These are phyloP conservation scores for Sussaba pulchella DNA, from an alignment of 2,888 invertebrate genomes.

Conservation along the genomic window DNA sequence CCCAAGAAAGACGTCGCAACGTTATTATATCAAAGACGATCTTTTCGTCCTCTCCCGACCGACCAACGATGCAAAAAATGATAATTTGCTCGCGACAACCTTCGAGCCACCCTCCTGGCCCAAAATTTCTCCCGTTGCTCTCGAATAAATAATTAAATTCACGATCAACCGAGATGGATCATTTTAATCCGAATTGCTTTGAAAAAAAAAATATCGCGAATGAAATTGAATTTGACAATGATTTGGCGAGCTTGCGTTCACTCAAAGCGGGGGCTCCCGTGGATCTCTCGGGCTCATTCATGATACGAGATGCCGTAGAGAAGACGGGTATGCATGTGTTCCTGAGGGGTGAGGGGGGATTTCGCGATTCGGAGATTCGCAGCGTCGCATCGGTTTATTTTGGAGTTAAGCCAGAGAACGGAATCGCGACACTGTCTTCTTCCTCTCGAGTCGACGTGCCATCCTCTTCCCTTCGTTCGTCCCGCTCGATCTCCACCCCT, in stretches of 20 bases:
- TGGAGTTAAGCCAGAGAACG: constrained; percentile 77
- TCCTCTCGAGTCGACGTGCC: constrained; percentile 33
- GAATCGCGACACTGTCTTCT: constrained; percentile 77
- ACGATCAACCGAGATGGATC: not conserved
- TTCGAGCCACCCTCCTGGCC: not conserved
- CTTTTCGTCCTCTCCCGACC: constrained; percentile 7
- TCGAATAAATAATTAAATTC: not conserved
- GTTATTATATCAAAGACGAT: constrained; percentile 24
- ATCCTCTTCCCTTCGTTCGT: constrained; percentile 20
- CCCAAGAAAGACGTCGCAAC: too few species aligned
- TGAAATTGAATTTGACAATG: constrained; percentile 2
- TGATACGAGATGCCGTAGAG: constrained; percentile 64
- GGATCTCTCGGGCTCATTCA: constrained; percentile 74
- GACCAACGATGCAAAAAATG: not conserved
- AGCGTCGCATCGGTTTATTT: constrained; percentile 68
- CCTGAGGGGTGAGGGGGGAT: not conserved
- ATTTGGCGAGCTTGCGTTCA: not conserved
- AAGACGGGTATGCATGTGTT: not conserved
- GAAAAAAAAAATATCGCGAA: constrained; percentile 22
- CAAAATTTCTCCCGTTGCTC: not conserved
- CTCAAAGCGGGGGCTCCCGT: not conserved
- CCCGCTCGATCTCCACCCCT: constrained; percentile 33
- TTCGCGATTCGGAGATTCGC: constrained; percentile 66
- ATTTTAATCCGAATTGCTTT: not conserved
- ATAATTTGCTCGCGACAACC: not conserved